Base-by-base conservation (phyloP, 1,140 invertebrate genomes). In the Temnothorax longispinosus region DNA sequence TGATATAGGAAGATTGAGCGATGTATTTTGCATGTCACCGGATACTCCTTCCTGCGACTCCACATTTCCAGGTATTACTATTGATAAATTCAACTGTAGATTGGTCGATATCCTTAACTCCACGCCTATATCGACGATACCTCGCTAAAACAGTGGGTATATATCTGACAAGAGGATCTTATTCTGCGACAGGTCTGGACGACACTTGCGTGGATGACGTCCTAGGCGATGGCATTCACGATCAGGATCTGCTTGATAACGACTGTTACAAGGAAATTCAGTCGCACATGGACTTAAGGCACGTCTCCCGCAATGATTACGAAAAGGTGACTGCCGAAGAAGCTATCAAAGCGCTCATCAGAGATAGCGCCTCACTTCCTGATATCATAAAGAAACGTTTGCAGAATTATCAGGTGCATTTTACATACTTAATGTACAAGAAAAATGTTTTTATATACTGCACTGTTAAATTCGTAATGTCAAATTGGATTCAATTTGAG, bases 301-400 rank as follows among this genome's bases (percentile, higher is more conserved):
- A 60, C 11, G 90, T 92, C 0, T 88, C 89, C 3, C 80, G 92
- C 18, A 90, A 89, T 21, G 89, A 92, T n/a, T 82, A 92, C 32
- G 60, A 90, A 74, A 85, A 88, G 21, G 47, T 94, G 5, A 92
- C 87, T 72, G 89, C 95, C 0, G 94, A 95, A 2, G 94, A 96
- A 85, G 93, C 95, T 10, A 93, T 96, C 2, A 93, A 95, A 91
- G 95, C 95, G 18, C 88, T 96, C 7, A 90, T 96, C 5, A 93
- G 91, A 27, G 95, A 97, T 92, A 96, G 96, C 90, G 91, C 95
- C 2, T 94, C 92, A 88, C 95, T 97, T 91, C 90, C 96, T 85
- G 95, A 96, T 44, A 96, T 96, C 6, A 95, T 87, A 5, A 94
- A 91, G 58, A 94, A 92, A 94, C 85, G 84, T 86, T 84, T 95